phyloP scores from a whole-genome alignment of 2,113 vertebrate genomes.

The Austrofundulus limnaeus region DNA sequence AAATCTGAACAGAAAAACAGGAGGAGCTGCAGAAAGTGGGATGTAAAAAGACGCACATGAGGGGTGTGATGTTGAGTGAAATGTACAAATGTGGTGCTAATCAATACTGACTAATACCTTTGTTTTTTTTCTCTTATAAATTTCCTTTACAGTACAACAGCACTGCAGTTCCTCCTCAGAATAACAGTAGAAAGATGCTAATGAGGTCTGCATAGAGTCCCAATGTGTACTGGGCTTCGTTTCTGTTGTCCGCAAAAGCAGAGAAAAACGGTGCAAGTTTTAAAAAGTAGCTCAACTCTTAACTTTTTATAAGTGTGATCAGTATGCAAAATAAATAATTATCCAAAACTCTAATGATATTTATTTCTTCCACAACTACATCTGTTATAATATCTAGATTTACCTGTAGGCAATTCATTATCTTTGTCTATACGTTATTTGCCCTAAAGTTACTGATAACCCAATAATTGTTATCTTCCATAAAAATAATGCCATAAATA shows the following conservation, averaged over 20 bases:
- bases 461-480: constrained; percentile 48
- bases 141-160: constrained; percentile 28
- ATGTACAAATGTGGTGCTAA: constrained; percentile 46
- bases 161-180: constrained; percentile 23
- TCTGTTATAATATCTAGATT: constrained; percentile 59
- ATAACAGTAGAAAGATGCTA: constrained; percentile 26
- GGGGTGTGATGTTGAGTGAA: constrained; percentile 33
- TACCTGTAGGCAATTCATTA: constrained; percentile 52
- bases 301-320: constrained; percentile 35
- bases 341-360: constrained; percentile 59
- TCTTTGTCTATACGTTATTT: constrained; percentile 54
- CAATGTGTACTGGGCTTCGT: constrained; percentile 48
- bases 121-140: background rate
- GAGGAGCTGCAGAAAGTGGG: background rate
- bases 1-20: constrained; percentile 15
- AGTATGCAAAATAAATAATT: constrained; percentile 59
- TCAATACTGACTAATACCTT: constrained; percentile 31
- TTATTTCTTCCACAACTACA: constrained; percentile 55
- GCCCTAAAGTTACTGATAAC: constrained; percentile 59
- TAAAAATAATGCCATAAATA: constrained; percentile 43
- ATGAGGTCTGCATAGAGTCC: constrained; percentile 76
- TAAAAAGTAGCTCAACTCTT: constrained; percentile 39
- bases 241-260: constrained; percentile 40
- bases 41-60: constrained; percentile 4
- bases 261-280: constrained; percentile 43